Conservation (phyloP, 2,888 invertebrate species). For the Abscondita cerata region DNA sequence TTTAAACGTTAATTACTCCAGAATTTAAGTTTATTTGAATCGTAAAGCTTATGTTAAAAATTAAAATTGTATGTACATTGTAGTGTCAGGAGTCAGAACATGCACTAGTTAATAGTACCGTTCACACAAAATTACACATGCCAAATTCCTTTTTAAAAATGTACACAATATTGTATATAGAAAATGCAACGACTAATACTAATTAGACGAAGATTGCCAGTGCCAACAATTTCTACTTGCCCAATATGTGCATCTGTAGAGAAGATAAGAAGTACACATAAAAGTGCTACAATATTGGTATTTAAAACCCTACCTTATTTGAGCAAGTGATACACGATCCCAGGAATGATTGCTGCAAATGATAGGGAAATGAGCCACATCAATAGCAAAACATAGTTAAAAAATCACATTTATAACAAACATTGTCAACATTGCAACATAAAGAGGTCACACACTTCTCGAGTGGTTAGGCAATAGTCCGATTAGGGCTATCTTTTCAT, state of each 20-base stretch:
- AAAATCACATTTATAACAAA: slow-evolving; percentile 12
- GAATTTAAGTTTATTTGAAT: too few relatives aligned
- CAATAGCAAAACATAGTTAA: slow-evolving; percentile 12
- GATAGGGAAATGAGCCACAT: slow-evolving; percentile 30
- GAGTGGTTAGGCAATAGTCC: too few relatives aligned
- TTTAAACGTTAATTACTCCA: too few relatives aligned
- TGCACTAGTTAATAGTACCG: too few relatives aligned
- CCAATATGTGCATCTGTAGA: slow-evolving; percentile 14
- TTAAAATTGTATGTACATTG: too few relatives aligned
- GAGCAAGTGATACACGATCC: slow-evolving; percentile 31
- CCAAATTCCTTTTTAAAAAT: too few relatives aligned
- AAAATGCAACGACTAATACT: too few relatives aligned
- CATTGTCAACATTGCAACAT: slow-evolving; percentile 11
- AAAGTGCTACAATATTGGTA: slow-evolving; percentile 20
- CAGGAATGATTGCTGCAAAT: slow-evolving; percentile 28
- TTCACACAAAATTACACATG: too few relatives aligned
- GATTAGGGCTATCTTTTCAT: too few relatives aligned
- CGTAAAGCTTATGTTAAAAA: too few relatives aligned
- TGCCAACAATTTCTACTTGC: slow-evolving; percentile 17
- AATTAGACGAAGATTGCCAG: slow-evolving; percentile 4
- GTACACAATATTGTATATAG: too few relatives aligned
- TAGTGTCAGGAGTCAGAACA: too few relatives aligned
- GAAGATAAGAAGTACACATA: slow-evolving; percentile 19
- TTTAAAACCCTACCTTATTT: slow-evolving; percentile 28
- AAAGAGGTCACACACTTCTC: not conserved